A percentile compares a stretch with the other conserved stretches of the same genome.
phyloP scores from a whole-genome alignment of 2,797 vertebrate species.

The Basileuterus tristriatus region DNA sequence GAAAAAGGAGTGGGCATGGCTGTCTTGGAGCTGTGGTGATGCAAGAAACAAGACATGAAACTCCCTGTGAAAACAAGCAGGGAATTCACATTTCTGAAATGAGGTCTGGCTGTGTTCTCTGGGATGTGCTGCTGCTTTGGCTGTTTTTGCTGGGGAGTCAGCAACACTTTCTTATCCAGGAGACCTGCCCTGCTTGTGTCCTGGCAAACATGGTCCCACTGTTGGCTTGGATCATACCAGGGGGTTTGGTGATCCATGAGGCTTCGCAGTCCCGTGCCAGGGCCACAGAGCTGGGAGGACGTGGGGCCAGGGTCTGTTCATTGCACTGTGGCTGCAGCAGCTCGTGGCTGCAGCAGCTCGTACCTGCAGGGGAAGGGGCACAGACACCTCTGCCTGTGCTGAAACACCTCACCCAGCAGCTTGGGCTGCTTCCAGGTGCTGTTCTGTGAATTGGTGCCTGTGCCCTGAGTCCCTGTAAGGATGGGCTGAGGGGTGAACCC shows the following conservation, averaged over 20 bases:
- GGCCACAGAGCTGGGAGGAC: neutral
- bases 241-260: neutral
- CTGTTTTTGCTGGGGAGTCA: neutral
- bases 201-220: fast-evolving
- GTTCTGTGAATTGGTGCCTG: neutral
- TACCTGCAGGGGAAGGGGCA: neutral
- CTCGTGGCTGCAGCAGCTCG: neutral
- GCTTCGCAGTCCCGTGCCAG: neutral
- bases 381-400: neutral
- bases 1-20: neutral
- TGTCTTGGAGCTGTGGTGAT: neutral
- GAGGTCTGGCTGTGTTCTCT: neutral
- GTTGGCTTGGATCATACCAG: neutral
- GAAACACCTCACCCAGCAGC: neutral
- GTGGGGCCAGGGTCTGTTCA: neutral
- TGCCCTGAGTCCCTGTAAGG: neutral
- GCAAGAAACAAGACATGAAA: neutral
- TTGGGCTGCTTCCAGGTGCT: neutral
- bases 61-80: neutral
- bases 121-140: fast-evolving
- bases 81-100: fast-evolving
- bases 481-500: neutral
- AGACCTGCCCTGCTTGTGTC: neutral
- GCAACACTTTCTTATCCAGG: neutral
- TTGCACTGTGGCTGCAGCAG: neutral